Evolutionary conservation across 2,797 vertebrate genomes (phyloP).

Genomic region (Coilia nasus): DNA sequence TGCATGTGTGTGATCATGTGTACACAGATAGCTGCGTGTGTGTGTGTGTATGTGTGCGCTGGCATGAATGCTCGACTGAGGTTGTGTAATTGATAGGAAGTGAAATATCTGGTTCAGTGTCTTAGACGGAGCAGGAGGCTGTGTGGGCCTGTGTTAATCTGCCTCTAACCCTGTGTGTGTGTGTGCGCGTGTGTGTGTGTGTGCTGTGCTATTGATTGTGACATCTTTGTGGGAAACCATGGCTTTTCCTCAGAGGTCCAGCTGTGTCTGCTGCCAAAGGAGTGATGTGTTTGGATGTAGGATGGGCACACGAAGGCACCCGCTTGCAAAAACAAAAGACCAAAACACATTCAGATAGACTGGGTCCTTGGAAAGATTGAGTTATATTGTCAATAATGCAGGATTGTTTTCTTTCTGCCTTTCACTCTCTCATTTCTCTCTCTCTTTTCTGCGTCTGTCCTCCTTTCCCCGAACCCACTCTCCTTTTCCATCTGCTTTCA

Average conservation of each 20-base stretch:
- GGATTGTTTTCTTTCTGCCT: too few relatives aligned
- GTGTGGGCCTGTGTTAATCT: conserved; percentile 18
- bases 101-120: conserved; percentile 69
- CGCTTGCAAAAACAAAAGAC: too few relatives aligned
- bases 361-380: neutral
- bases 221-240: conserved; percentile 14
- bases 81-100: conserved; percentile 58
- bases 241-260: conserved; percentile 28
- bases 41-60: conserved; percentile 34
- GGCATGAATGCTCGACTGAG: conserved; percentile 55
- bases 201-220: conserved; percentile 29
- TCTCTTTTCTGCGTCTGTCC: neutral
- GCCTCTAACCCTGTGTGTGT: conserved; percentile 47
- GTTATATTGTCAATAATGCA: neutral
- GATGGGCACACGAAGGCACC: neutral
- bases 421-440: too few relatives aligned
- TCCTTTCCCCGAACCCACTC: neutral
- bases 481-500: neutral
- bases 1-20: conserved; percentile 15
- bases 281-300: neutral
- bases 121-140: conserved; percentile 52
- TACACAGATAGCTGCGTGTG: neutral
- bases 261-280: conserved; percentile 4
- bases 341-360: too few relatives aligned
- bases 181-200: conserved; percentile 39